phyloP scores from a whole-genome alignment of 1,140 invertebrate species.

The Rhopalosiphum padi region DNA sequence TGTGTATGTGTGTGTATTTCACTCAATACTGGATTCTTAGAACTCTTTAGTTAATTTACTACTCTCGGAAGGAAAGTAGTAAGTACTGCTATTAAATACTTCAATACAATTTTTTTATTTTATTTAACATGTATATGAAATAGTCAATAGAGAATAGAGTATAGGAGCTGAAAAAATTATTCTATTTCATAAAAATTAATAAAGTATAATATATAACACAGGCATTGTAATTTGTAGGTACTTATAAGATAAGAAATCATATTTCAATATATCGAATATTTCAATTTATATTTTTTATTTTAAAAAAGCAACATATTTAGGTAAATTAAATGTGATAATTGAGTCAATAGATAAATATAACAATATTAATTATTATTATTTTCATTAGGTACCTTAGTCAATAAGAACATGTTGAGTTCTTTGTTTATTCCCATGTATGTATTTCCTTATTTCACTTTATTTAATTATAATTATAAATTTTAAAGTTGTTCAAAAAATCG shows the following conservation, averaged over 20 bases:
- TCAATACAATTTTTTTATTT: background rate
- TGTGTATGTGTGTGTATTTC: background rate
- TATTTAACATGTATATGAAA: background rate
- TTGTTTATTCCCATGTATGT: background rate
- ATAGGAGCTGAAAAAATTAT: background rate
- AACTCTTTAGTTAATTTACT: constrained; percentile 3
- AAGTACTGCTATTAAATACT: background rate
- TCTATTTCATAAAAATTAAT: background rate
- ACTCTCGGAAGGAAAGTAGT: constrained; percentile 28
- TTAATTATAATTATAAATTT: background rate
- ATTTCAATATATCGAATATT: background rate
- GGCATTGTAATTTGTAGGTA: too few species aligned
- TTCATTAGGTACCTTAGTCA: background rate
- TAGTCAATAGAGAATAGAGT: background rate
- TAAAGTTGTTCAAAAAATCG: too few species aligned
- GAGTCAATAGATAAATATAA: background rate
- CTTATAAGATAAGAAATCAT: too few species aligned
- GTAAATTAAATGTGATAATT: background rate
- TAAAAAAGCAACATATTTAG: background rate
- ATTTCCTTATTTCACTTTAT: background rate
- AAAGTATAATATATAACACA: background rate
- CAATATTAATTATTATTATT: too few species aligned
- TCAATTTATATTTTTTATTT: background rate
- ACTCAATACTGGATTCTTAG: constrained; percentile 14
- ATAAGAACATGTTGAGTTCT: background rate